Percentiles rank a stretch among this genome's conserved stretches.
These are phyloP conservation scores for Xestia ashworthii DNA, from an alignment of 2,888 invertebrate genomes.

Conservation along the genomic window DNA sequence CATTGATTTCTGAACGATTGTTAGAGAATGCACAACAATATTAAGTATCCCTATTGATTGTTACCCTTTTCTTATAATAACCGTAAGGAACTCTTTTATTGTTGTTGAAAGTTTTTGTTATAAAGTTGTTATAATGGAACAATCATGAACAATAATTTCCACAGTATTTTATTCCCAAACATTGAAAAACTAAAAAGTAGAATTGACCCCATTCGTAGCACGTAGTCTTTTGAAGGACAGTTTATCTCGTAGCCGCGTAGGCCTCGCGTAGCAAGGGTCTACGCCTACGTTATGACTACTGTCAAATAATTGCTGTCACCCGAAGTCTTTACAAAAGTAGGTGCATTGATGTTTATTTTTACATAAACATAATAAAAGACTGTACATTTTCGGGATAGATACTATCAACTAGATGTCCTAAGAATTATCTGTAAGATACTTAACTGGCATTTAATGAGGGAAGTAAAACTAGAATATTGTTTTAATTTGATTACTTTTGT, in stretches of 20 bases:
- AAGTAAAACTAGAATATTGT: neutral
- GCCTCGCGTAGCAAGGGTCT: constrained; percentile 57
- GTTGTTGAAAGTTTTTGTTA: constrained; percentile 44
- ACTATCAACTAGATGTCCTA: constrained; percentile 1
- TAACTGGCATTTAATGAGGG: neutral
- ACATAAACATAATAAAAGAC: neutral
- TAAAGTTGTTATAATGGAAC: neutral
- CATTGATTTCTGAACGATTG: constrained; percentile 75
- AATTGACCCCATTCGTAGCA: constrained; percentile 14
- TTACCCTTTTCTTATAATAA: constrained; percentile 67
- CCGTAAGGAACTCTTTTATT: constrained; percentile 46
- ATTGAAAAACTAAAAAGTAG: neutral
- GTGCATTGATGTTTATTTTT: neutral
- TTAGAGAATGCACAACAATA: constrained; percentile 70
- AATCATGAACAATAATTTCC: neutral
- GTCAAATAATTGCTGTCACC: neutral
- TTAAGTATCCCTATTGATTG: constrained; percentile 60
- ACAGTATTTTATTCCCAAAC: neutral
- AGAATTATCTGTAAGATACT: neutral
- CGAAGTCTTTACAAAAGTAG: neutral
- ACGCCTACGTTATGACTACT: constrained; percentile 41
- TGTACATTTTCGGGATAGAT: neutral
- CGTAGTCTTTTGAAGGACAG: constrained; percentile 55
- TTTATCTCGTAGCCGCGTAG: constrained; percentile 66
- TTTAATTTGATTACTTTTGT: neutral